A percentile compares a stretch with the other conserved stretches of the same genome.
phyloP scores from a whole-genome alignment of 2,797 vertebrate species.

The Rhinella marina region DNA sequence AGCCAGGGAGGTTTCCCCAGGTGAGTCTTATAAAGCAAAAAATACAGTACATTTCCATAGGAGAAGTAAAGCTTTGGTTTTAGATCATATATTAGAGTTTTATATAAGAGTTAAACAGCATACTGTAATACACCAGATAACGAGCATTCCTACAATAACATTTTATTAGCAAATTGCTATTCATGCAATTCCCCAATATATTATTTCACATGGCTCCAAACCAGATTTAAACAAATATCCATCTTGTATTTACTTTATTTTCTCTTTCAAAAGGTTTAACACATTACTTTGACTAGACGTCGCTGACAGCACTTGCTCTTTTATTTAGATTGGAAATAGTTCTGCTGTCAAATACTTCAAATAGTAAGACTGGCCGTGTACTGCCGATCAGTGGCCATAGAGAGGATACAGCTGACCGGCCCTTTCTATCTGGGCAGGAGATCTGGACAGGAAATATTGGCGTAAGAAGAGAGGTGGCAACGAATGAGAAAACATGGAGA shows the following conservation, averaged over 20 bases:
- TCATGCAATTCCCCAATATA: too few species aligned
- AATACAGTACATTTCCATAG: too few species aligned
- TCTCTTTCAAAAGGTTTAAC: background rate
- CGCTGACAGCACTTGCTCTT: background rate
- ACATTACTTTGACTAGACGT: background rate
- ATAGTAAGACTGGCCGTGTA: background rate
- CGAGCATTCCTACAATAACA: too few species aligned
- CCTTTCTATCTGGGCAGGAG: background rate
- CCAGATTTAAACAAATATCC: background rate
- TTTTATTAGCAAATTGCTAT: too few species aligned
- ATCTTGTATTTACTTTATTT: background rate
- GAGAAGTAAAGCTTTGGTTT: too few species aligned
- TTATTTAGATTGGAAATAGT: background rate
- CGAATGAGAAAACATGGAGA: background rate
- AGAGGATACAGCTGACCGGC: background rate
- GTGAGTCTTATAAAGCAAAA: too few species aligned
- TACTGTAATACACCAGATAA: too few species aligned
- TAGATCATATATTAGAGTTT: too few species aligned
- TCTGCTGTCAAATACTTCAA: background rate
- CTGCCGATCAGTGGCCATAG: background rate
- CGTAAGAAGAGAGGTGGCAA: background rate
- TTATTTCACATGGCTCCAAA: background rate
- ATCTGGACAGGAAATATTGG: background rate
- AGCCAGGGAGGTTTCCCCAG: too few species aligned
- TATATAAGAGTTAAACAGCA: too few species aligned